A percentile compares a stretch with the other conserved stretches of the same genome.
Evolutionary conservation across 2,113 vertebrate genomes (phyloP).

Genomic region (Epinephelus lanceolatus): DNA sequence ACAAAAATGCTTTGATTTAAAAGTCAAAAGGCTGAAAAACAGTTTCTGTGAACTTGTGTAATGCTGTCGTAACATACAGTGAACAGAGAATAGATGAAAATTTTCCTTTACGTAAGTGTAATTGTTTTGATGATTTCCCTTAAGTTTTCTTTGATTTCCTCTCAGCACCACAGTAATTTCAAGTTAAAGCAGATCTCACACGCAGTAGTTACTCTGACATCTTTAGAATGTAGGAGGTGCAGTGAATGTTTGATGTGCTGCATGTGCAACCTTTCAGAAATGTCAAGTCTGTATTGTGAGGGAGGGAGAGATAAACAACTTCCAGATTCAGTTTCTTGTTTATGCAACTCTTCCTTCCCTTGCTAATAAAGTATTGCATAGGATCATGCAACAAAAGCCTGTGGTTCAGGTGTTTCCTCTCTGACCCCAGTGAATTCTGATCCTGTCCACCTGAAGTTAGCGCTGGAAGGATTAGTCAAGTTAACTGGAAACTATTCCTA

Average conservation of each 20-base stretch:
- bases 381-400: slow-evolving; percentile 45
- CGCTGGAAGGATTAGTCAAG: background rate
- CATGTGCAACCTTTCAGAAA: background rate
- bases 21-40: no score
- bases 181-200: accelerated
- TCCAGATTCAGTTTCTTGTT: slow-evolving; percentile 1
- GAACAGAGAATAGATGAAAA: background rate
- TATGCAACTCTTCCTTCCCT: slow-evolving; percentile 48
- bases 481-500: background rate
- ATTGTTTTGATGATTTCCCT: background rate
- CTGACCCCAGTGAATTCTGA: slow-evolving; percentile 13
- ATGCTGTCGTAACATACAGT: background rate
- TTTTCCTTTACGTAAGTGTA: background rate
- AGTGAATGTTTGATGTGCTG: background rate
- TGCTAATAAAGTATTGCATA: slow-evolving; percentile 19
- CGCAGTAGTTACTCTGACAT: background rate
- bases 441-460: background rate
- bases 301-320: slow-evolving; percentile 7
- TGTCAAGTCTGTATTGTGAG: background rate
- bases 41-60: background rate
- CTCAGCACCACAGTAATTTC: background rate
- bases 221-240: background rate
- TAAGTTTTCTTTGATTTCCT: background rate
- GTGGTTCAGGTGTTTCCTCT: slow-evolving; percentile 72
- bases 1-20: background rate